phyloP scores from a whole-genome alignment of 2,113 vertebrate species.

The Salvelinus alpinus region DNA sequence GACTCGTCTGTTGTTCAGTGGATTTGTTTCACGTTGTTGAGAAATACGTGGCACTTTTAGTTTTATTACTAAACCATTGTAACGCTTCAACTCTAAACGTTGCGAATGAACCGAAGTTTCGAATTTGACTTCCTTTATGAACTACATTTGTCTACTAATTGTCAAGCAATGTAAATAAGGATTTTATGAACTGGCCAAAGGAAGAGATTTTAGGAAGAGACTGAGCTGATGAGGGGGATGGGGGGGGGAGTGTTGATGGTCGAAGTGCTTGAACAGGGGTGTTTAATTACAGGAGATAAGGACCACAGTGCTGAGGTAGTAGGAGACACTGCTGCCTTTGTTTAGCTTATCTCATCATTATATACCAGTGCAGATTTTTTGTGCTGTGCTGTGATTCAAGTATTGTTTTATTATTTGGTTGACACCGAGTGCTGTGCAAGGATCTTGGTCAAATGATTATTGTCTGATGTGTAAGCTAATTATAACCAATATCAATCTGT shows the following conservation, averaged over 20 bases:
- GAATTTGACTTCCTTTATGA: not conserved
- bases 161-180: not conserved
- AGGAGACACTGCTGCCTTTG: not conserved
- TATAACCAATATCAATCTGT: not conserved
- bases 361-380: not conserved
- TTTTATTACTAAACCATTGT: not conserved
- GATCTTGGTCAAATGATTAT: not conserved
- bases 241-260: too few relatives aligned
- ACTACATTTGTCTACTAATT: slow-evolving; percentile 1
- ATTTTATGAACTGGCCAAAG: not conserved
- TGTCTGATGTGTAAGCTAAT: not conserved
- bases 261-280: not conserved
- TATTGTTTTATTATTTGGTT: not conserved
- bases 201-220: not conserved
- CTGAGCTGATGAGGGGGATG: too few relatives aligned
- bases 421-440: not conserved
- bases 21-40: not conserved
- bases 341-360: not conserved
- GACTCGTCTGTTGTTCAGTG: not conserved
- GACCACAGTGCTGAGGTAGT: not conserved
- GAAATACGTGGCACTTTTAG: not conserved
- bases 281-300: not conserved
- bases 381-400: not conserved
- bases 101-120: too few relatives aligned
- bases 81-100: not conserved